Conservation (phyloP, 2,113 vertebrate species). For the Anarhynchus alexandrinus region DNA sequence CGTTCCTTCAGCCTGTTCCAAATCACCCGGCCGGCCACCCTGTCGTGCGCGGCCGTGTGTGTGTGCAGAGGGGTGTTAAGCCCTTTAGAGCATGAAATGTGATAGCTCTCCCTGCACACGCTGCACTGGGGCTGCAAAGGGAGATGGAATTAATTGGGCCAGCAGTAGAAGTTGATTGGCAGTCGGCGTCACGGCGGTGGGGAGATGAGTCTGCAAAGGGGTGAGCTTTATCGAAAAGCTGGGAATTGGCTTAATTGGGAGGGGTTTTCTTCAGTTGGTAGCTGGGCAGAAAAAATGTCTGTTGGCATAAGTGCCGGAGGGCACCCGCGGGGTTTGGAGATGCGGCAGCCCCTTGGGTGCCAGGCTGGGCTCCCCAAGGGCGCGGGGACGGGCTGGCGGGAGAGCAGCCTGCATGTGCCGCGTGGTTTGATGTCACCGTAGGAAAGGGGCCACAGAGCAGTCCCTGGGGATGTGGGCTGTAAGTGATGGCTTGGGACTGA, state of each 20-base stretch:
- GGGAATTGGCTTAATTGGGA: neutral
- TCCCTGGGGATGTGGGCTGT: neutral
- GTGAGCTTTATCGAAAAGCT: neutral
- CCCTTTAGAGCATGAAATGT: constrained; percentile 44
- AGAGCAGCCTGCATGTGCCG: neutral
- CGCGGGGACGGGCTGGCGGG: fast-evolving
- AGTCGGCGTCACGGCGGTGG: fast-evolving
- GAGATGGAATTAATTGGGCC: constrained; percentile 36
- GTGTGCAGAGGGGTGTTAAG: neutral
- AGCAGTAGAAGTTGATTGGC: neutral
- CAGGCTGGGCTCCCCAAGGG: fast-evolving
- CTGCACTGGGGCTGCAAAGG: neutral
- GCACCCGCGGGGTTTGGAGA: fast-evolving
- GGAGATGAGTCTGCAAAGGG: neutral
- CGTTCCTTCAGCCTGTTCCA: neutral
- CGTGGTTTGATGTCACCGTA: neutral
- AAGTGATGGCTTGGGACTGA: neutral
- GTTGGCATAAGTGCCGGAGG: neutral
- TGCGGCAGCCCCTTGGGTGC: neutral
- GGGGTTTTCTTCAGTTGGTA: neutral
- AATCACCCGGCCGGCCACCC: neutral
- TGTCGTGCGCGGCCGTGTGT: neutral
- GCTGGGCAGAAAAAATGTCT: neutral
- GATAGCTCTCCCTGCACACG: neutral
- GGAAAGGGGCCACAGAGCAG: neutral